Conservation (phyloP, 2,797 vertebrate genomes). For the Alauda arvensis region DNA sequence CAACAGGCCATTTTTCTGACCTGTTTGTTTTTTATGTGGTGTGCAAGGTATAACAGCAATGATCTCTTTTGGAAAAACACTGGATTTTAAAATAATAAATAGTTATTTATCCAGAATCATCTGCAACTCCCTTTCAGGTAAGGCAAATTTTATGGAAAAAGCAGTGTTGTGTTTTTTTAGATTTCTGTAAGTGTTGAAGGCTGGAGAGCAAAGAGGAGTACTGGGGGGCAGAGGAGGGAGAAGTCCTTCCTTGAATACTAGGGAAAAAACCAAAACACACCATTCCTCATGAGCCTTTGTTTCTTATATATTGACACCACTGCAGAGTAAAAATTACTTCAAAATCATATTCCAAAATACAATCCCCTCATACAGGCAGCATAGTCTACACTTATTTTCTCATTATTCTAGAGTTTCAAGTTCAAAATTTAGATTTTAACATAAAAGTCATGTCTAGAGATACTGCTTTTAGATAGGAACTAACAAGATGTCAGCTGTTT, state of each 20-base stretch:
- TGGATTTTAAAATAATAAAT: neutral
- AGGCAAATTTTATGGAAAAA: neutral
- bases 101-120: neutral
- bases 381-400: neutral
- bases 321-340: neutral
- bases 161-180: neutral
- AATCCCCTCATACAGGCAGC: neutral
- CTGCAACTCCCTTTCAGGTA: neutral
- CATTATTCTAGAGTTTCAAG: neutral
- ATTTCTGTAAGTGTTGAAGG: neutral
- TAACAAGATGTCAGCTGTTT: neutral
- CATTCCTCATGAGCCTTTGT: neutral
- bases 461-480: neutral
- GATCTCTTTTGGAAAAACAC: neutral
- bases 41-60: neutral
- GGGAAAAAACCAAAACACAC: neutral
- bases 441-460: neutral
- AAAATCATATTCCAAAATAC: neutral
- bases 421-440: neutral
- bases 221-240: fast-evolving
- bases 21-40: neutral
- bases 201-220: neutral
- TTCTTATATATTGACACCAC: neutral
- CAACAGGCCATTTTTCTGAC: neutral
- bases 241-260: neutral